These are phyloP conservation scores for Selenia dentaria DNA, from an alignment of 2,888 invertebrate species.

Conservation along the genomic window DNA sequence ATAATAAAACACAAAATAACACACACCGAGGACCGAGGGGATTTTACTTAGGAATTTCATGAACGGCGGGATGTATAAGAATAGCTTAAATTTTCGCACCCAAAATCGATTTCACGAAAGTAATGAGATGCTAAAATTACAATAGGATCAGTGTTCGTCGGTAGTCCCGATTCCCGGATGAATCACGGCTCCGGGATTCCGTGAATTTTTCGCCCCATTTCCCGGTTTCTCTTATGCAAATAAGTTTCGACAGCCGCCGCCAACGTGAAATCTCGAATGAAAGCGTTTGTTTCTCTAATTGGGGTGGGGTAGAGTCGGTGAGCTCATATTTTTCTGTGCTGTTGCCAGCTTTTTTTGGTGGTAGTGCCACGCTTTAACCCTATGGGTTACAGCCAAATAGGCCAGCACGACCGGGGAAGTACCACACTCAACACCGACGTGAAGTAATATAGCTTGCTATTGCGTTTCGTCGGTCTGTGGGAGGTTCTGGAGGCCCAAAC, in stretches of 20 bases:
- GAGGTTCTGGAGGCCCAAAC: too few relatives aligned
- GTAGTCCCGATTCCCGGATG: conserved; percentile 11
- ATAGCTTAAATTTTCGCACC: conserved; percentile 1
- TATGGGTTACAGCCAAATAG: too few relatives aligned
- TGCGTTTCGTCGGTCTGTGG: too few relatives aligned
- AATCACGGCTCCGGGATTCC: conserved; percentile 23
- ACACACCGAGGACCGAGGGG: too few relatives aligned
- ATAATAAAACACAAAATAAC: too few relatives aligned
- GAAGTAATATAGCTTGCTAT: too few relatives aligned
- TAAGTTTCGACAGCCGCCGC: conserved; percentile 72
- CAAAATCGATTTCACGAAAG: conserved; percentile 12
- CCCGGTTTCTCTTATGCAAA: conserved; percentile 76
- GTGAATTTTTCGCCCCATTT: conserved; percentile 70
- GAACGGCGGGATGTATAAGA: not conserved
- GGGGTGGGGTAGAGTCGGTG: conserved; percentile 34
- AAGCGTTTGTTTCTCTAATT: conserved; percentile 64
- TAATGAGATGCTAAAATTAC: conserved; percentile 35
- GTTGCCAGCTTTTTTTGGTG: not conserved
- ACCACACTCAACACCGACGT: too few relatives aligned
- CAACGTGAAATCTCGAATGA: conserved; percentile 64
- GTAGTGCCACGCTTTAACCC: too few relatives aligned
- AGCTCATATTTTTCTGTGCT: conserved; percentile 9
- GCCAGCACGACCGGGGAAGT: too few relatives aligned
- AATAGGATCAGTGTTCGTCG: conserved; percentile 28
- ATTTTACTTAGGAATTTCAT: too few relatives aligned